Percentiles rank a stretch among this genome's conserved stretches.
Evolutionary conservation across 2,113 vertebrate genomes (phyloP).

Genomic region (Entomyzon cyanotis): DNA sequence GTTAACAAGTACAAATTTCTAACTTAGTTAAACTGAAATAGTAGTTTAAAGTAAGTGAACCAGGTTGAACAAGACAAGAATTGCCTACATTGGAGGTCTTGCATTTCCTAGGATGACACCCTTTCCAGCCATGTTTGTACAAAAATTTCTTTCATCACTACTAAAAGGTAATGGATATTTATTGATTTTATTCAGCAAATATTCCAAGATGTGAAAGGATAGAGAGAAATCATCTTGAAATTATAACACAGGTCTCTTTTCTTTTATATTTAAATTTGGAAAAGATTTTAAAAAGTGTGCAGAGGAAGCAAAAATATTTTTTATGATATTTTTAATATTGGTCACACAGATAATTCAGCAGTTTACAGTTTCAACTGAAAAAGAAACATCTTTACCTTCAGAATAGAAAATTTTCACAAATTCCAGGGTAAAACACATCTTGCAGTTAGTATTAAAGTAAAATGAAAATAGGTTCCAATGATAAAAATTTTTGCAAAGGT

Average conservation of each 20-base stretch:
- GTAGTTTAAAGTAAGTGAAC: background rate
- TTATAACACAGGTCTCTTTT: background rate
- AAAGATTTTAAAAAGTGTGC: background rate
- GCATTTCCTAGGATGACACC: background rate
- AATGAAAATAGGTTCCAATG: background rate
- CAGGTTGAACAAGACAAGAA: background rate
- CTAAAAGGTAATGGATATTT: background rate
- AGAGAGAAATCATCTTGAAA: background rate
- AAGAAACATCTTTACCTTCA: background rate
- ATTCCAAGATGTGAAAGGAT: background rate
- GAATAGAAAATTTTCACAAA: background rate
- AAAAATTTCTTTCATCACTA: background rate
- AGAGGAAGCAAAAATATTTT: background rate
- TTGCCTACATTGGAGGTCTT: background rate
- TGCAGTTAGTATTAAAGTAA: background rate
- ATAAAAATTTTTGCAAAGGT: background rate
- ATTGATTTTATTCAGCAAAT: background rate
- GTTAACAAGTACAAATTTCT: background rate
- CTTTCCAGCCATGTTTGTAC: background rate
- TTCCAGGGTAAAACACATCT: background rate
- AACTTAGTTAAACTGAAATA: background rate
- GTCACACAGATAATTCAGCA: background rate
- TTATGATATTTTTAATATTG: background rate
- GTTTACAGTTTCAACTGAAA: background rate
- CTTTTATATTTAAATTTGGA: background rate